phyloP scores from a whole-genome alignment of 2,797 vertebrate genomes.

The Xyrichtys novacula region DNA sequence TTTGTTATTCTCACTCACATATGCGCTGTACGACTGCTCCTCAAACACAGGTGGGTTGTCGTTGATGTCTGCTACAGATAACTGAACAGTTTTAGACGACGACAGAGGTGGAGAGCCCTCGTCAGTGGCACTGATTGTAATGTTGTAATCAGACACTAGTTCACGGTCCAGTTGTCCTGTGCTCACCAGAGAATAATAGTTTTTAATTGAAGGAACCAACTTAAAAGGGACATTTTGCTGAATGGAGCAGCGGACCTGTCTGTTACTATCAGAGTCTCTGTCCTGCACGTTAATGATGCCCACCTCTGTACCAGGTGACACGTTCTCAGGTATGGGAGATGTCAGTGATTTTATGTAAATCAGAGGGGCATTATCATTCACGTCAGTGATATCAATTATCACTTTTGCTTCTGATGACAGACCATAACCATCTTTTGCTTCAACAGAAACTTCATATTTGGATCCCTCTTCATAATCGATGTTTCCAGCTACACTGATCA shows the following conservation, averaged over 20 bases:
- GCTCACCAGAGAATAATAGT: slow-evolving; percentile 84
- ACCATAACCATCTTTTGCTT: slow-evolving; percentile 79
- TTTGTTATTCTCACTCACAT: slow-evolving; percentile 79
- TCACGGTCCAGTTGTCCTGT: slow-evolving; percentile 74
- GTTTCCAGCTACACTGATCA: background rate
- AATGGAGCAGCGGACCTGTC: too few relatives aligned
- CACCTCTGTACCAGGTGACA: slow-evolving; percentile 48
- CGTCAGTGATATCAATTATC: slow-evolving; percentile 75
- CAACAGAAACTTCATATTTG: slow-evolving; percentile 75
- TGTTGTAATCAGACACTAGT: slow-evolving; percentile 66
- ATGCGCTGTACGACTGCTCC: slow-evolving; percentile 56
- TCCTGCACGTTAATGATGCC: too few relatives aligned
- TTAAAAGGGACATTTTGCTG: slow-evolving; percentile 38
- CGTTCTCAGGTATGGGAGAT: slow-evolving; percentile 24
- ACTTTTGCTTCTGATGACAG: slow-evolving; percentile 66
- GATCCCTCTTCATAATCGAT: background rate
- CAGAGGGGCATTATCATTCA: slow-evolving; percentile 79
- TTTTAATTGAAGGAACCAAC: slow-evolving; percentile 78
- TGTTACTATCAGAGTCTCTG: too few relatives aligned
- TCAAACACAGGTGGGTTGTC: slow-evolving; percentile 75
- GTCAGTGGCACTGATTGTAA: slow-evolving; percentile 58
- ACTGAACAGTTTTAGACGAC: background rate
- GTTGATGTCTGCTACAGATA: background rate
- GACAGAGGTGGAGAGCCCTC: slow-evolving; percentile 53
- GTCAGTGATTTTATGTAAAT: slow-evolving; percentile 61